These are phyloP conservation scores for Habrosyne pyritoides DNA, from an alignment of 2,888 invertebrate species.

Conservation along the genomic window DNA sequence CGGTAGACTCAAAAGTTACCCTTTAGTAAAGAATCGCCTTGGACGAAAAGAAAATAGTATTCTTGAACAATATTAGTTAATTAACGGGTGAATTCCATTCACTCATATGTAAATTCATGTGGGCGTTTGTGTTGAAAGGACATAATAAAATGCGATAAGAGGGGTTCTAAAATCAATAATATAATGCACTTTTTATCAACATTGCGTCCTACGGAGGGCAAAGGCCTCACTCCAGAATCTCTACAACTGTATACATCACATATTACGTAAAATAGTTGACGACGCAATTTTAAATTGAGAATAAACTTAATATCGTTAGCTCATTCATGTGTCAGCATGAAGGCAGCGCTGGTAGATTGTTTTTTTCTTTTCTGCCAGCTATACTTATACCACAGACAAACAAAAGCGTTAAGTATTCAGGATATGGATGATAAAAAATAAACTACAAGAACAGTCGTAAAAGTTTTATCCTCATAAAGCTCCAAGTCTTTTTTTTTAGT, in stretches of 20 bases:
- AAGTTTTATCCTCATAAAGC: background rate
- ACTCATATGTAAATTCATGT: background rate
- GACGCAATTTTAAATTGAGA: too few relatives aligned
- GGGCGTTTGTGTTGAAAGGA: background rate
- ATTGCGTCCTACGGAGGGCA: background rate
- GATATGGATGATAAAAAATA: background rate
- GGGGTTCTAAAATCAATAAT: background rate
- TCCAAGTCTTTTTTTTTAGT: background rate
- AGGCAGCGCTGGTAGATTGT: too few relatives aligned
- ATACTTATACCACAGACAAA: background rate
- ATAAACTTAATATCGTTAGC: too few relatives aligned
- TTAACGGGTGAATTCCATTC: too few relatives aligned
- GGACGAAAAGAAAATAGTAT: too few relatives aligned
- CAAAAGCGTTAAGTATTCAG: background rate
- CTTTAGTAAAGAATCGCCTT: too few relatives aligned
- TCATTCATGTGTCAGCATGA: too few relatives aligned
- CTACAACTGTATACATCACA: background rate
- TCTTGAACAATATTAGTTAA: too few relatives aligned
- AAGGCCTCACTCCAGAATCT: background rate
- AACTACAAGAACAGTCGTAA: background rate
- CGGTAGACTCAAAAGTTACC: too few relatives aligned
- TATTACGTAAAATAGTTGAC: too few relatives aligned
- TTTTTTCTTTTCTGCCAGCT: too few relatives aligned
- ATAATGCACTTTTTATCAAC: background rate
- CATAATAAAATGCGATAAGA: background rate